Evolutionary conservation across 2,113 vertebrate species (phyloP).

Genomic region (Oceanites oceanicus): DNA sequence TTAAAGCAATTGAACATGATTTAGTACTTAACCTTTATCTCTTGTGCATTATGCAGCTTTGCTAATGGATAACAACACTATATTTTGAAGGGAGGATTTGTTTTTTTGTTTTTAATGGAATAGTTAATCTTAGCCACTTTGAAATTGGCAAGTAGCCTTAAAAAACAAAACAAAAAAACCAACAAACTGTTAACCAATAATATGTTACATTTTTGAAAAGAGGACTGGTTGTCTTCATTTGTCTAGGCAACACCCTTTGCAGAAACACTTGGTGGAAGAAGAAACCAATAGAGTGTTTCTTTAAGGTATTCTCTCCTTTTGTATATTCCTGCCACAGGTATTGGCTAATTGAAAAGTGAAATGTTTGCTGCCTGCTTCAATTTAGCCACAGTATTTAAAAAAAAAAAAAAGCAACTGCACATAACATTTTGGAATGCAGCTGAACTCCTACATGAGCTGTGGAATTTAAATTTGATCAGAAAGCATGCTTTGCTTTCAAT

Average conservation of each 20-base stretch:
- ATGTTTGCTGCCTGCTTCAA: not conserved
- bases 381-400: not conserved
- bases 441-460: not conserved
- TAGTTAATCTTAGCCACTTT: not conserved
- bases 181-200: not conserved
- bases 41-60: not conserved
- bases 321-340: not conserved
- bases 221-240: not conserved
- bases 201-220: not conserved
- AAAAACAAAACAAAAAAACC: not conserved
- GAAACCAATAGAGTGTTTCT: not conserved
- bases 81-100: not conserved
- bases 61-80: slow-evolving; percentile 2
- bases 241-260: not conserved
- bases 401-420: not conserved
- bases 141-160: not conserved
- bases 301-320: not conserved
- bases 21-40: slow-evolving; percentile 21
- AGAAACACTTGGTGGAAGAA: not conserved
- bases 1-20: not conserved
- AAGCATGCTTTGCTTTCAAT: not conserved
- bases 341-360: not conserved
- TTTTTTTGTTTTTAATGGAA: slow-evolving; percentile 22
- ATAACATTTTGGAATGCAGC: not conserved
- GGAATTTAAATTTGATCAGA: not conserved